Evolutionary conservation across 2,113 vertebrate genomes (phyloP), one percentile per base, ranked within the genome.

Genomic region (Cygnus buccinator): DNA sequence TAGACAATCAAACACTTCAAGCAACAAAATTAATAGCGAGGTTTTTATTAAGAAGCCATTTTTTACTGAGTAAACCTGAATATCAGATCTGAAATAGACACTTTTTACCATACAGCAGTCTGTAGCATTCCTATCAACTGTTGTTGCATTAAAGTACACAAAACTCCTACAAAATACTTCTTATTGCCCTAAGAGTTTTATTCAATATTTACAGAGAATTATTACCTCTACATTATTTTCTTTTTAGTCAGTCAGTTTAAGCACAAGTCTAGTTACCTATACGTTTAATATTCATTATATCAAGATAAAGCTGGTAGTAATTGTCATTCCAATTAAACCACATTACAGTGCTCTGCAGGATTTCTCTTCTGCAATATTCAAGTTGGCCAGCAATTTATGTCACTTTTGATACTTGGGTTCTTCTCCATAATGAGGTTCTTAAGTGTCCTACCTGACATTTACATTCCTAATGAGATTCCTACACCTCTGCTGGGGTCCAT

Each of bases 381-480:
- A 41, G 28, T 46, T 92, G 72, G 52, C 46, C 79, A 92, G 88
- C 67, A 93, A 96, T 96, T 95, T 86, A 88, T 93, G 92, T 94
- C 92, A 68, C 79, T 90, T 93, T 78, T 72, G 90, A 81, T 93
- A 61, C 93, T 89, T 78, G 35, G 25, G 26, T 74, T 93, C 85
- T 94, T 95, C 68, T 68, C 59, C 28, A 57, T 95, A 95, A 95
- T 84, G 90, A 96, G 90, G 35, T 86, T 94, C 93, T 92, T 84
- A 94, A 96, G 79, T 71, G 72, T 91, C 73, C 83, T 93, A 65
- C 72, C 87, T 94, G 90, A 95, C 90, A 93, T 89, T 94, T 95
- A 94, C 83, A 86, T 95, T 90, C 65, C 76, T 96, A 86, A 96
- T 90, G 92, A 96, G 90, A 93, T 91, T 90, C 67, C 68, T 79